phyloP scores from a whole-genome alignment of 2,797 vertebrate genomes.

The Morelia viridis region DNA sequence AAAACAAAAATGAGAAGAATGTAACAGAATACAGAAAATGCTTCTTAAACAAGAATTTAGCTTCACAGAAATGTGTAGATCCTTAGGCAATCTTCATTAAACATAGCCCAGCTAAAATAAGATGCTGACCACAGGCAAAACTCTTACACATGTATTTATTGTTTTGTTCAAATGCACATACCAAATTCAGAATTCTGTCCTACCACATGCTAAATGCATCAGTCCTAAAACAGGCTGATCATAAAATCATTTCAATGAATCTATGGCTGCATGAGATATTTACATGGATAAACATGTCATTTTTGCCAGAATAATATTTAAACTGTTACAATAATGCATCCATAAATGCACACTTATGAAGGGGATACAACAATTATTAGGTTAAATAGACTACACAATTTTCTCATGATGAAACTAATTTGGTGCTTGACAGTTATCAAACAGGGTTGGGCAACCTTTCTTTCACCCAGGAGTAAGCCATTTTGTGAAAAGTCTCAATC shows the following conservation, averaged over 20 bases:
- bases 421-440: not conserved
- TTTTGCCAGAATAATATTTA: not conserved
- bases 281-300: not conserved
- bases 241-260: not conserved
- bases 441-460: not conserved
- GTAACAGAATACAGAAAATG: not conserved
- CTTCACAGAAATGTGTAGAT: slow-evolving; percentile 1
- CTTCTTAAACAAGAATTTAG: not conserved
- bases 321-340: not conserved
- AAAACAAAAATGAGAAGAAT: not conserved
- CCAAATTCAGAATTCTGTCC: not conserved
- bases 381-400: not conserved
- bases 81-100: not conserved
- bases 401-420: not conserved
- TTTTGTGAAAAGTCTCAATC: not conserved
- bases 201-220: not conserved
- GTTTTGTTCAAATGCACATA: not conserved
- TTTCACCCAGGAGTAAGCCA: not conserved
- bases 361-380: not conserved
- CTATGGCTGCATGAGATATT: not conserved
- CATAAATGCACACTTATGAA: not conserved
- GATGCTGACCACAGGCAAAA: not conserved
- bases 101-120: not conserved
- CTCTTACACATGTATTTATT: not conserved
- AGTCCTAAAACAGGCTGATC: not conserved